Evolutionary conservation across 2,797 vertebrate species (phyloP).

Genomic region (Hyperoplus lanceolatus): DNA sequence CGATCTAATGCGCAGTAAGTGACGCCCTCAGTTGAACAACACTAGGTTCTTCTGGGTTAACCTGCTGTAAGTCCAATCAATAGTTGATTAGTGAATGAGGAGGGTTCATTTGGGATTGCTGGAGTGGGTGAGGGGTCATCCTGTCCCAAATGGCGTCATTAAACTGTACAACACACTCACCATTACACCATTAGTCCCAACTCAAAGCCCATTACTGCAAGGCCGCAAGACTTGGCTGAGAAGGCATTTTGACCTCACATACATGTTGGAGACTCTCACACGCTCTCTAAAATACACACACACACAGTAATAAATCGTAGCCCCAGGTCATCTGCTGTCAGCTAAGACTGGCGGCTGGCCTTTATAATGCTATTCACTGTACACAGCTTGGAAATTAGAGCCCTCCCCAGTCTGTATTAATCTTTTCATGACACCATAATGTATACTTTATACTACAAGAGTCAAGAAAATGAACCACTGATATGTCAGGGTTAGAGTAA

Average conservation of each 20-base stretch:
- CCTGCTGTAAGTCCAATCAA: constrained; percentile 51
- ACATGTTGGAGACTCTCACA: constrained; percentile 31
- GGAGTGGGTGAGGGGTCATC: constrained; percentile 34
- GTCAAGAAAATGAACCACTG: constrained; percentile 4
- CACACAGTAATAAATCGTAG: constrained; percentile 51
- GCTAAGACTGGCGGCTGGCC: constrained; percentile 39
- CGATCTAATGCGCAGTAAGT: neutral
- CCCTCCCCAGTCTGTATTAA: constrained; percentile 10
- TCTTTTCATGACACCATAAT: constrained; percentile 24
- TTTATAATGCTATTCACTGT: constrained; percentile 52
- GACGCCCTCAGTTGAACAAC: constrained; percentile 8
- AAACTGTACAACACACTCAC: constrained; percentile 61
- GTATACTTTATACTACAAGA: neutral
- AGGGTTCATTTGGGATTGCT: constrained; percentile 2
- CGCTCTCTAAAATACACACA: constrained; percentile 36
- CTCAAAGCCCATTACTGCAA: constrained; percentile 64
- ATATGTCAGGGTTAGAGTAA: neutral
- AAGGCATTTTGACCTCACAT: constrained; percentile 64
- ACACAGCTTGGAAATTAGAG: constrained; percentile 42
- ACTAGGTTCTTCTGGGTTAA: constrained; percentile 17
- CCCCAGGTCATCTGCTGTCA: constrained; percentile 61
- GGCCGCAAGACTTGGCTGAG: constrained; percentile 63
- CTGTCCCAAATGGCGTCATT: constrained; percentile 75
- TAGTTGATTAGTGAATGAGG: constrained; percentile 63
- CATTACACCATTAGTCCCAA: constrained; percentile 68